Evolutionary conservation across 2,113 vertebrate species (phyloP).

Genomic region (Steatornis caripensis): DNA sequence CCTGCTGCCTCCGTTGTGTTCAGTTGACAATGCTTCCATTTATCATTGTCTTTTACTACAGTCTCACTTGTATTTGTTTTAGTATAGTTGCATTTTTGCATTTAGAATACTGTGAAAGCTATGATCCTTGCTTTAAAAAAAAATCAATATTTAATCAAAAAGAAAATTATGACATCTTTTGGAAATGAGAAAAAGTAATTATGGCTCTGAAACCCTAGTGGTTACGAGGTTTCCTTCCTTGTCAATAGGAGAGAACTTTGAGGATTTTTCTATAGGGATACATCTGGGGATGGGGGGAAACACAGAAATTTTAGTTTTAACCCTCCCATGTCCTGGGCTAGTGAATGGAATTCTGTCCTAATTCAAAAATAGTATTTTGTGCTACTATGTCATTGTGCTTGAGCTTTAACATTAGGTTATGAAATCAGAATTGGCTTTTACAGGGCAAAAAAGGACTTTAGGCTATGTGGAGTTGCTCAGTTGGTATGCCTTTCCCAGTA

Average conservation of each 20-base stretch:
- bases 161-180: background rate
- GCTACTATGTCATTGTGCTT: background rate
- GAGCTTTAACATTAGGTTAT: background rate
- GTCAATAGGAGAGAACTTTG: background rate
- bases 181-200: background rate
- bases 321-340: background rate
- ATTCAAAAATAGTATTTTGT: background rate
- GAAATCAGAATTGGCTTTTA: background rate
- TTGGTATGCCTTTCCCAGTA: too few species aligned
- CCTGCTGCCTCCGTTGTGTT: background rate
- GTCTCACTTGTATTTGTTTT: background rate
- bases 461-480: too few species aligned
- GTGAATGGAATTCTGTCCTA: background rate
- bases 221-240: background rate
- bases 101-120: background rate
- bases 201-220: background rate
- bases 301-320: background rate
- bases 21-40: background rate
- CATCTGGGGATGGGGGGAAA: accelerated
- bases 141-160: background rate
- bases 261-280: background rate
- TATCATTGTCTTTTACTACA: background rate
- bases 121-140: background rate
- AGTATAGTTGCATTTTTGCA: background rate
- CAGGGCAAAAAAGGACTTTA: background rate